Percentiles rank a stretch among this genome's conserved stretches.
Conservation (phyloP, 2,797 vertebrate genomes). For the Pangasius djambal region DNA sequence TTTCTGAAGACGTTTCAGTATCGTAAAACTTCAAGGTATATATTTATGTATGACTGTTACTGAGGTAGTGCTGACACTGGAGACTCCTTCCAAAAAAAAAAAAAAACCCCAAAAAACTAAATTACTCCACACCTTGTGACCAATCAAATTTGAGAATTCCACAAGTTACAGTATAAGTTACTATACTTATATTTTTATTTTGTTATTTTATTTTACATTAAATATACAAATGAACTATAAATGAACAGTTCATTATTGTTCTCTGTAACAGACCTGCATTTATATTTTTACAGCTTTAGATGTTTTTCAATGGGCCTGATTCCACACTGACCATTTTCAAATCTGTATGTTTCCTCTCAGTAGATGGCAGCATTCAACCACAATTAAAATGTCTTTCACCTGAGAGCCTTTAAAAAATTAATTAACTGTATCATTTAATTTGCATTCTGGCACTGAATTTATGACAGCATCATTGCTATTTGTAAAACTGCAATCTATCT, state of each 20-base stretch:
- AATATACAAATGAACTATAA: not conserved
- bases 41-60: not conserved
- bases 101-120: not conserved
- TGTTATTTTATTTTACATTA: not conserved
- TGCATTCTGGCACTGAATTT: not conserved
- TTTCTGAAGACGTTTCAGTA: not conserved
- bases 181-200: too few relatives aligned
- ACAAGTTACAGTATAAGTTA: not conserved
- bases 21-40: not conserved
- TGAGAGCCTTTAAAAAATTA: not conserved
- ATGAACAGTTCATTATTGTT: not conserved
- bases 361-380: slow-evolving; percentile 59
- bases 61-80: not conserved
- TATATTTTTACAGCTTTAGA: not conserved
- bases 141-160: not conserved
- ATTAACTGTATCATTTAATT: not conserved
- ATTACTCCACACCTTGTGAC: not conserved
- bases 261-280: not conserved
- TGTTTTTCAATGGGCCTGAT: not conserved
- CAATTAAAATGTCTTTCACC: not conserved
- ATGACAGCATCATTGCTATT: not conserved
- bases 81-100: not conserved
- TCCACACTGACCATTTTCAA: not conserved
- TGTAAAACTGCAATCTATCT: not conserved
- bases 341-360: slow-evolving; percentile 7